A percentile compares a stretch with the other conserved stretches of the same genome.
phyloP scores from a whole-genome alignment of 2,113 vertebrate species.

The Sprattus sprattus region DNA sequence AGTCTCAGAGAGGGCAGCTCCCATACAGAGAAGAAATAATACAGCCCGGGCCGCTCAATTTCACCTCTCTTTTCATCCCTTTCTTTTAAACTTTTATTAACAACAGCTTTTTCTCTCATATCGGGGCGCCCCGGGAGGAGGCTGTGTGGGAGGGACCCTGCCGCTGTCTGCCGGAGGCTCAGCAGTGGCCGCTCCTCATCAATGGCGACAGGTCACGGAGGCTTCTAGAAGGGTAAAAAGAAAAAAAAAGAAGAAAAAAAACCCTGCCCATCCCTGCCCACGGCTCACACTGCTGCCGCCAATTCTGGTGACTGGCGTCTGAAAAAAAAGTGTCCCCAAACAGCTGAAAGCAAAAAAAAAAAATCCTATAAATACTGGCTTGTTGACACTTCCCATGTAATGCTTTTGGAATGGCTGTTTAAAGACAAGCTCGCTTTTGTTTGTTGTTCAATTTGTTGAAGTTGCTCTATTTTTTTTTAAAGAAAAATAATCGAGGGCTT shows the following conservation, averaged over 20 bases:
- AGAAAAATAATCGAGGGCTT: slow-evolving; percentile 38
- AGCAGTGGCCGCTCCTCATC: slow-evolving; percentile 47
- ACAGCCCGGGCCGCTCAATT: slow-evolving; percentile 77
- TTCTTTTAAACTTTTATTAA: slow-evolving; percentile 83
- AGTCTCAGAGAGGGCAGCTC: slow-evolving; percentile 76
- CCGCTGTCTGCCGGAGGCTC: slow-evolving; percentile 63
- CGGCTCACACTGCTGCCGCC: background rate
- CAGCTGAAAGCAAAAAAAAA: background rate
- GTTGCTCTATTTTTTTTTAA: background rate
- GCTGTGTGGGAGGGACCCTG: slow-evolving; percentile 51
- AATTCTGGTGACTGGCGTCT: background rate
- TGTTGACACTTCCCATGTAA: background rate
- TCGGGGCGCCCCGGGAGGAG: slow-evolving; percentile 63
- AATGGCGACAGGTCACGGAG: slow-evolving; percentile 69
- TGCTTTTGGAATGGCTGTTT: background rate
- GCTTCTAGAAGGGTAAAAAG: slow-evolving; percentile 7
- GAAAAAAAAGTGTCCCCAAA: background rate
- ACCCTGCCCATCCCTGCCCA: background rate
- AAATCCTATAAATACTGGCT: background rate
- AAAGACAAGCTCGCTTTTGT: background rate
- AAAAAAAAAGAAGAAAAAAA: background rate
- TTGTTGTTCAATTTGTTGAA: background rate
- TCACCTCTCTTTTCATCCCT: slow-evolving; percentile 80
- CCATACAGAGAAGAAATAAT: slow-evolving; percentile 83
- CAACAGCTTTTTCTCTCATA: slow-evolving; percentile 78